Conservation (phyloP, 2,113 vertebrate species). For the Helogale parvula region DNA sequence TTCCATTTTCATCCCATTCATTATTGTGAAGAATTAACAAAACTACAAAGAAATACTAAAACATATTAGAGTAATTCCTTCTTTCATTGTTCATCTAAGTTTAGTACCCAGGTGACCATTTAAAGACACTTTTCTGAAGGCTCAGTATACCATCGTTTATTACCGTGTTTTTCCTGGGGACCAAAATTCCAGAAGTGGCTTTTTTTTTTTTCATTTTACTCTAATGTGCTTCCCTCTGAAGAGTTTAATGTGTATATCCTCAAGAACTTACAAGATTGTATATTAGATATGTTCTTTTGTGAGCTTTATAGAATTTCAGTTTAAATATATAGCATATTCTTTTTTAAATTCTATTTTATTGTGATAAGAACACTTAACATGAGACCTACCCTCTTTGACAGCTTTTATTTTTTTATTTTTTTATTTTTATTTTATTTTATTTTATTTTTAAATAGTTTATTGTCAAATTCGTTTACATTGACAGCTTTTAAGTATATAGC, state of each 20-base stretch:
- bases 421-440: not conserved
- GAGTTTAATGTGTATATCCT: not conserved
- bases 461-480: not conserved
- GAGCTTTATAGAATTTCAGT: not conserved
- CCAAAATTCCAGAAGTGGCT: not conserved
- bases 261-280: not conserved
- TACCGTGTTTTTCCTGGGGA: too few relatives aligned
- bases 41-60: slow-evolving; percentile 46
- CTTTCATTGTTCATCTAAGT: not conserved
- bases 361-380: not conserved
- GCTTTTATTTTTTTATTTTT: not conserved
- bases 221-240: not conserved
- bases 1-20: not conserved
- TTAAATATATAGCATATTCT: not conserved
- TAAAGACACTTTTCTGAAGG: not conserved
- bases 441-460: too few relatives aligned
- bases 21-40: slow-evolving; percentile 48
- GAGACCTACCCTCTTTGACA: not conserved
- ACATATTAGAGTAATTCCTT: not conserved
- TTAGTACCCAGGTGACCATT: not conserved
- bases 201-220: not conserved
- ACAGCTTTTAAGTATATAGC: not conserved
- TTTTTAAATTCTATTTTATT: not conserved
- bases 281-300: slow-evolving; percentile 18
- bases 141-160: not conserved